Percentiles rank a stretch among this genome's conserved stretches.
Conservation (phyloP, 2,113 vertebrate species). For the Mormyrus lacerda region DNA sequence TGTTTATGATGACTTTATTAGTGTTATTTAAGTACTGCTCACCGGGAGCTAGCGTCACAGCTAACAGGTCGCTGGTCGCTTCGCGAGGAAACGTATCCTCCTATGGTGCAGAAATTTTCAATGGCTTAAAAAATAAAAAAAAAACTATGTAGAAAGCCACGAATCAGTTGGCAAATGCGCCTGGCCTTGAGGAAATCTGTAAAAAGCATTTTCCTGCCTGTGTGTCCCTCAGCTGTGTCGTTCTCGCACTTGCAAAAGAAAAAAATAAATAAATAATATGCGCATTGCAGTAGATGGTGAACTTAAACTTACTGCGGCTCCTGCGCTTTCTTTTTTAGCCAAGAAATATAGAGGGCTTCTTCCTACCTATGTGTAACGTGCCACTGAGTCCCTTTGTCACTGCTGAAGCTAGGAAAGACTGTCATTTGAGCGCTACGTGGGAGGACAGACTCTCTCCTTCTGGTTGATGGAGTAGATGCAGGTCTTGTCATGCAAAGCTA, state of each 20-base stretch:
- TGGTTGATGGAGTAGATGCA: constrained; percentile 13
- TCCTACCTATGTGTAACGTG: neutral
- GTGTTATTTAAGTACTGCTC: neutral
- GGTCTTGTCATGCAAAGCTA: constrained; percentile 25
- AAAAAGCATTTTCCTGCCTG: neutral
- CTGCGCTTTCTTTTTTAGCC: neutral
- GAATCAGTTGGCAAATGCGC: neutral
- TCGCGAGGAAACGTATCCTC: neutral
- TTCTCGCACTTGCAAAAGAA: neutral
- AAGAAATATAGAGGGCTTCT: neutral
- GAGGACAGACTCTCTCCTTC: constrained; percentile 11
- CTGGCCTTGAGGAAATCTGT: neutral
- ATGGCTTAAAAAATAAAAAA: neutral
- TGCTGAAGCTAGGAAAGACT: neutral
- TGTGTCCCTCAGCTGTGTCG: neutral
- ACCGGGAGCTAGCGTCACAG: neutral
- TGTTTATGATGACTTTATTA: neutral
- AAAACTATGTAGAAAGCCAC: neutral
- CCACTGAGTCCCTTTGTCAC: constrained; percentile 14
- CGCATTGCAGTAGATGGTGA: constrained; percentile 1
- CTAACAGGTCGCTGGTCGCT: neutral
- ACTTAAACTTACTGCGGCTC: neutral
- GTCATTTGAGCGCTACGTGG: constrained; percentile 11
- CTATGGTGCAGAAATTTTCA: neutral
- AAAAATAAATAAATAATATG: neutral